Evolutionary conservation across 1,140 invertebrate species (phyloP).

Genomic region (Antheraea pernyi): DNA sequence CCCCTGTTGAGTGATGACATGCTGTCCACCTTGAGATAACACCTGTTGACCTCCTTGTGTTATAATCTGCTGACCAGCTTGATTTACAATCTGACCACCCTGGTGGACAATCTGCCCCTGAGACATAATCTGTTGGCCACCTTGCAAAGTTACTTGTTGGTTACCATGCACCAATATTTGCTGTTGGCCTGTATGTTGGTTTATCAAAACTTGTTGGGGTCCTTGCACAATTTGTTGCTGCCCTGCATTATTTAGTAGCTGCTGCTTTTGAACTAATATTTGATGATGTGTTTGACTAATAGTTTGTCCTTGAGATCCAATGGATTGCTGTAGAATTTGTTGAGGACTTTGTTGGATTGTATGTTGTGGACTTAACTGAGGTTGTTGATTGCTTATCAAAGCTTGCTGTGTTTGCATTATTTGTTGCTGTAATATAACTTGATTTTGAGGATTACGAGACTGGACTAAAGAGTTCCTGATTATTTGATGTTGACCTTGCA

Average conservation of each 20-base stretch:
- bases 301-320: constrained; percentile 61
- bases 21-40: constrained; percentile 66
- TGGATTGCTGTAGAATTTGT: constrained; percentile 66
- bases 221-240: constrained; percentile 72
- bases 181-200: constrained; percentile 71
- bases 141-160: constrained; percentile 69
- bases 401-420: constrained; percentile 74
- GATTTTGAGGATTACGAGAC: constrained; percentile 69
- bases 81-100: constrained; percentile 67
- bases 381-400: constrained; percentile 67
- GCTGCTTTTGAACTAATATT: constrained; percentile 75
- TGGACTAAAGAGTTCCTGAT: constrained; percentile 73
- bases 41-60: constrained; percentile 67
- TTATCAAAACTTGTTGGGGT: constrained; percentile 67
- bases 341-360: constrained; percentile 63
- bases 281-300: constrained; percentile 69
- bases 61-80: constrained; percentile 67
- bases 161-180: constrained; percentile 74
- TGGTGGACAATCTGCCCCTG: constrained; percentile 72
- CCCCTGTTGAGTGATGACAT: constrained; percentile 72
- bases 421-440: constrained; percentile 76
- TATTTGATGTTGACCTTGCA: constrained; percentile 71
- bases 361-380: constrained; percentile 67
- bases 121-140: constrained; percentile 68
- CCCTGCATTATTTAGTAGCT: constrained; percentile 55